Base-by-base conservation (phyloP, 2,797 vertebrate species). In the Huso huso region DNA sequence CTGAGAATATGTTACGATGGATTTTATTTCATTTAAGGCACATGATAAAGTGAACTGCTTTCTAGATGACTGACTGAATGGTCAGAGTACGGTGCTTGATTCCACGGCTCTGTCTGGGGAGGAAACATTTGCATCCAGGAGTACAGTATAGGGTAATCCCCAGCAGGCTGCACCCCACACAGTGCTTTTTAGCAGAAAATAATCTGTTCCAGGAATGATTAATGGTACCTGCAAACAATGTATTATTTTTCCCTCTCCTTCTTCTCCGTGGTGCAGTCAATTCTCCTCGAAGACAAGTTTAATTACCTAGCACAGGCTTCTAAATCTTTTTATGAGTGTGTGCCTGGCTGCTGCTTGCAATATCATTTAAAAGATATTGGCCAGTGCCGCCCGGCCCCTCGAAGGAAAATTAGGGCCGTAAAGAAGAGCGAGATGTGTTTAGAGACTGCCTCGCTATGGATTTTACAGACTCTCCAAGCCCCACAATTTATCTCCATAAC, bases 321-420 rank as follows among this genome's bases (percentile, higher is more conserved):
- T 48, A 62, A 62, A 62, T 62, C 61, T 62, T 18, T 62, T 62
- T 62, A 62, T 62, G 61, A 62, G 61, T 62, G 61, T 9, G 18
- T 62, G 15, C 61, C 61, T 62, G 7, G 61, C 61, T 62, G 61
- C 0, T 10, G 61, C 18, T 62, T 23, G 61, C 61, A 62, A 37
- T 62, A 62, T 62, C 61, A 62, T 62, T 62, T 62, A 62, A 62
- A 62, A n/a, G n/a, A 37, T 62, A 62, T 62, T 62, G 61, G 61
- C 61, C 61, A 37, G 61, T 62, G 23, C 18, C 18, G 37, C 7
- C 18, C 4, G 15, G 10, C 61, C 18, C 8, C 61, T 23, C 61
- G n/a, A 62, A 62, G 61, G 61, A 62, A 62, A 62, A 62, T 62
- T 62, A 62, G 37, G 37, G 48, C 9, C 23, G 8, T 48, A 62